Evolutionary conservation across 2,797 vertebrate genomes (phyloP).

Genomic region (Botia kubotai): DNA sequence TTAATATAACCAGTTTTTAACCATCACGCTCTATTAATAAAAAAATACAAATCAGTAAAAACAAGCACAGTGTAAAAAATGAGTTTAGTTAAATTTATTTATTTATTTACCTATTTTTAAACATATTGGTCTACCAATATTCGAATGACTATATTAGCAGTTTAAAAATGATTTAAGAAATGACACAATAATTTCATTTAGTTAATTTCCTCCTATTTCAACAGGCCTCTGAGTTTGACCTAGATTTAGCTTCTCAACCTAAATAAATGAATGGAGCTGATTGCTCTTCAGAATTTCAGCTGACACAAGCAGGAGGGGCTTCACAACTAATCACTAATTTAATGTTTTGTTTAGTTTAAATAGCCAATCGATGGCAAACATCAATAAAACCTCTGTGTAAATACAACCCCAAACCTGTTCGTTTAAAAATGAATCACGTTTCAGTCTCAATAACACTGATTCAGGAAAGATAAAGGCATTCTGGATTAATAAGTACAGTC

Average conservation of each 20-base stretch:
- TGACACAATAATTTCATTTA: constrained; percentile 52
- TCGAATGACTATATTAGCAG: neutral
- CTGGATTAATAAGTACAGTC: neutral
- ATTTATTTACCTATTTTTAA: no score
- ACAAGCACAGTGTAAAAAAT: neutral
- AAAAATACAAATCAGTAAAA: neutral
- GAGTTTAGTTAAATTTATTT: neutral
- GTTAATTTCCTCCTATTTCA: constrained; percentile 63
- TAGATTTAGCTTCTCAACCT: constrained; percentile 56
- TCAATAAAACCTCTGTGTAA: neutral
- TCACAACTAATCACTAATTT: constrained; percentile 32
- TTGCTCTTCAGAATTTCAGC: constrained; percentile 38
- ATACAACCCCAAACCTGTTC: neutral
- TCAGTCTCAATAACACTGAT: neutral
- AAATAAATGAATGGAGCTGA: constrained; percentile 51
- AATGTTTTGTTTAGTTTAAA: neutral
- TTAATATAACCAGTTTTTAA: neutral
- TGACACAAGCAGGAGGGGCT: constrained; percentile 43
- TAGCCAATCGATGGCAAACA: neutral
- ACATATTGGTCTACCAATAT: no score
- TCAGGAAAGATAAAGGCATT: neutral
- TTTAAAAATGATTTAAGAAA: constrained; percentile 31
- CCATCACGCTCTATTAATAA: neutral
- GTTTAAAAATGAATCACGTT: neutral
- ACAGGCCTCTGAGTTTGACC: constrained; percentile 50